Evolutionary conservation across 2,797 vertebrate genomes (phyloP), one percentile per base, ranked within the genome.

Genomic region (Lacerta bilineata): DNA sequence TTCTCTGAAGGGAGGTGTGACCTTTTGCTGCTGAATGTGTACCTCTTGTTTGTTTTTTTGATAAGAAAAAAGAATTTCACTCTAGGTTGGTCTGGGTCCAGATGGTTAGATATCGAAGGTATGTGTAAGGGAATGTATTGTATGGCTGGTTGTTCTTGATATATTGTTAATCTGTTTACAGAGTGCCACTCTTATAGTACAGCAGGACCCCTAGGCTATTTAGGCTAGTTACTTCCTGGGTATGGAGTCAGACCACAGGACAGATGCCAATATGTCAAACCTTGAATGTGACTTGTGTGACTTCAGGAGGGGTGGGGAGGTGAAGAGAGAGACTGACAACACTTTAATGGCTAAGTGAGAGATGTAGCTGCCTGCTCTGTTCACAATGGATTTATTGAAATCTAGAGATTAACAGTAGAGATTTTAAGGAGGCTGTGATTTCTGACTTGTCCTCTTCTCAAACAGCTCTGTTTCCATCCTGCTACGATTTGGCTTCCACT

Each of bases 51-150:
- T 2, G 29, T 39, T 55, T 17, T 87, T 71, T 55, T 55, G 15
- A 15, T 55, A 55, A 55, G 50, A 55, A 55, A 55, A 55, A 15
- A 15, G 50, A 55, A 3, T 55, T 55, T 55, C 50, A 55, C 50
- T 55, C 13, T 55, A 55, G 29, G 41, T 18, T 15, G 29, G 36
- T 36, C 17, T 33, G 20, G 29, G 36, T 74, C 17, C 77, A 87
- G 43, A 41, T 87, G 50, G 77, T 41, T 74, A 61, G 36, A 74
- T 87, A 81, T 72, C 36, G 33, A 33, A 81, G 18, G 61, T 69
- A 86, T 71, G 64, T 10, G 9, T 39, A 80, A 80, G 17, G 15
- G 33, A 41, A 36, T 55, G 55, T 4, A 3, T 43, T 61, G 50
- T 55, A 86, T 66, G 50, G 7, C 80, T 85, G 50, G 43, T 71